Percentiles rank a stretch among this genome's conserved stretches.
Conservation (phyloP, 35 echinoderm and acorn worm genomes). For the Holothuria glaberrima region DNA sequence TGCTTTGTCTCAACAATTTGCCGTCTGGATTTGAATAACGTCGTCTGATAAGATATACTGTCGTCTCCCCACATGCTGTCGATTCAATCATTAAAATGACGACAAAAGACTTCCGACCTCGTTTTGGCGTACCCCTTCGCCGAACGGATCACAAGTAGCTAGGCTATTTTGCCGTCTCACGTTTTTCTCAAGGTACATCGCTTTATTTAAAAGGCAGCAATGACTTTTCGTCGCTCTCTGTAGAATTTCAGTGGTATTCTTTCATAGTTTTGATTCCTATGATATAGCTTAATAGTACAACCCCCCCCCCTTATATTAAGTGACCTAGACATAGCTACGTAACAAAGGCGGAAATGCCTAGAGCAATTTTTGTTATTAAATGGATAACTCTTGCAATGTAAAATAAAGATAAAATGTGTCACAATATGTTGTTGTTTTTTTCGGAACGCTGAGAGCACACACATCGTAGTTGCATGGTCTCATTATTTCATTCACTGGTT, state of each 20-base stretch:
- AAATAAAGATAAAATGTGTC: too few species aligned
- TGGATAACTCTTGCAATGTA: constrained; percentile 12
- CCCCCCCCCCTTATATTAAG: background rate
- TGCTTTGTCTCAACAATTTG: too few species aligned
- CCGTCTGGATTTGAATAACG: too few species aligned
- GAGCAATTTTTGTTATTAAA: background rate
- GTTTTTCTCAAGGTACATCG: background rate
- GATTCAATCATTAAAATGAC: constrained; percentile 9
- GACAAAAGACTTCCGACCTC: background rate
- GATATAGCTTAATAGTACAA: background rate
- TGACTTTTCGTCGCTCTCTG: too few species aligned
- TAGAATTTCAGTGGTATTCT: background rate
- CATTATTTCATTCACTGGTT: too few species aligned
- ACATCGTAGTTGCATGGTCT: too few species aligned
- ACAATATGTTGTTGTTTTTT: too few species aligned
- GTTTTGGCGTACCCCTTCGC: constrained; percentile 11
- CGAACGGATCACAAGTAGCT: too few species aligned
- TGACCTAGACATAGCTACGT: background rate
- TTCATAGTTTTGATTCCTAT: too few species aligned
- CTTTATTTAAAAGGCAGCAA: background rate
- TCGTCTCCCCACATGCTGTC: constrained; percentile 4
- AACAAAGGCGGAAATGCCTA: background rate
- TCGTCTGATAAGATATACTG: background rate
- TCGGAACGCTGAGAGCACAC: too few species aligned
- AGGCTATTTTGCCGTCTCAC: background rate